phyloP scores from a whole-genome alignment of 1,140 invertebrate species.

The Sitodiplosis mosellana region DNA sequence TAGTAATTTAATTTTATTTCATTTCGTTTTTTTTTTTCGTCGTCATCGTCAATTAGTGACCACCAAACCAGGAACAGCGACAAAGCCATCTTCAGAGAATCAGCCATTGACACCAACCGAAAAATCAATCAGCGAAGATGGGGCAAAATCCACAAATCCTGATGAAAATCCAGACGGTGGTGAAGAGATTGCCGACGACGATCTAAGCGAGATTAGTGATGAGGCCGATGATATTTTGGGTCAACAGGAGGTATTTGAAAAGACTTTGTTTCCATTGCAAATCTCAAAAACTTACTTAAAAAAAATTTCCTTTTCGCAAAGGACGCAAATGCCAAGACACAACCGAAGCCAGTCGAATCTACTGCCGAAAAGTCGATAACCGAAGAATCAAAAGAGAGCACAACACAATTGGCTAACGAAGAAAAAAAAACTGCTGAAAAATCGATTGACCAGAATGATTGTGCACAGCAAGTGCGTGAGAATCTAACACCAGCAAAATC shows the following conservation, averaged over 20 bases:
- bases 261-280: background rate
- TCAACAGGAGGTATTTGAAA: slow-evolving; percentile 48
- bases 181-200: slow-evolving; percentile 44
- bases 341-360: background rate
- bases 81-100: too few species aligned
- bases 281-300: slow-evolving; percentile 6
- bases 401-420: slow-evolving; percentile 4
- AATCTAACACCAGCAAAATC: slow-evolving; percentile 19
- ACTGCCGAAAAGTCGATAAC: background rate
- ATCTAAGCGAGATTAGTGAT: slow-evolving; percentile 70
- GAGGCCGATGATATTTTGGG: slow-evolving; percentile 72
- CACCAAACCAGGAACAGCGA: slow-evolving; percentile 5
- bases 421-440: slow-evolving; percentile 8
- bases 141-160: too few species aligned
- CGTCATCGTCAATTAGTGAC: too few species aligned
- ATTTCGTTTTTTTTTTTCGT: too few species aligned
- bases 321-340: slow-evolving; percentile 7
- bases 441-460: too few species aligned
- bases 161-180: slow-evolving; percentile 22
- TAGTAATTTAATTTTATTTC: too few species aligned
- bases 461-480: slow-evolving; percentile 6
- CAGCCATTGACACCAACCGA: slow-evolving; percentile 14
- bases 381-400: slow-evolving; percentile 1
- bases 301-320: slow-evolving; percentile 8
- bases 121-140: slow-evolving; percentile 6